Evolutionary conservation across 2,113 vertebrate genomes (phyloP), one percentile per base, ranked within the genome.

Genomic region (Pongo pygmaeus): DNA sequence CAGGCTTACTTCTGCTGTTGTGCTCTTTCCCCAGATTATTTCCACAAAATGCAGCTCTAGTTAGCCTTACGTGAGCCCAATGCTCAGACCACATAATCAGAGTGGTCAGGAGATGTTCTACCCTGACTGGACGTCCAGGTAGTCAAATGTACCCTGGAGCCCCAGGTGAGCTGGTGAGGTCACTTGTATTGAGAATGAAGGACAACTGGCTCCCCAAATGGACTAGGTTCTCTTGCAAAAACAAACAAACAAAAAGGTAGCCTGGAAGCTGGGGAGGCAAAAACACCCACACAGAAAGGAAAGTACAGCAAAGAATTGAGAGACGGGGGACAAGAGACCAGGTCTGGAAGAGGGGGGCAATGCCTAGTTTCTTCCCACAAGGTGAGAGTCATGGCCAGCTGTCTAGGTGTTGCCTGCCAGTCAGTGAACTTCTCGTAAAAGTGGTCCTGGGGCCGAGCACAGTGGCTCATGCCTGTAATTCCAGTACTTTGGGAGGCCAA

Each of bases 101-200:
- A 43, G 18, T 0, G 5, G 55, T 92, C 52, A 43, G 77, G 10
- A 20, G 20, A 0, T 23, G 5, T 7, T 4, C 40, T 38, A 9
- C 16, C 89, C 23, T 57, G 25, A 20, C 43, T 35, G 18, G 8
- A 12, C 32, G 23, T 14, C 32, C 3, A 50, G 18, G n/a, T 67
- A 27, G 9, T 59, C 38, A 3, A 6, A n/a, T 0, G 0, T 0
- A 9, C 0, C 1, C 25, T 38, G 9, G 48, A 70, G 5, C 5
- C 22, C 35, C 48, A 18, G 8, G 50, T 4, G 32, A 79, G 30
- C 72, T 69, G 38, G 35, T 18, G 25, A 79, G 27, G 18, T 55
- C 17, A 59, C 5, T 23, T 22, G 27, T 30, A 6, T 84, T 80
- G 38, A 81, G 46, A 88, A 25, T 22, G 0, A n/a, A 85, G 12